A percentile compares a stretch with the other conserved stretches of the same genome.
Evolutionary conservation across 2,888 invertebrate genomes (phyloP).

Genomic region (Nomada goodeniana): DNA sequence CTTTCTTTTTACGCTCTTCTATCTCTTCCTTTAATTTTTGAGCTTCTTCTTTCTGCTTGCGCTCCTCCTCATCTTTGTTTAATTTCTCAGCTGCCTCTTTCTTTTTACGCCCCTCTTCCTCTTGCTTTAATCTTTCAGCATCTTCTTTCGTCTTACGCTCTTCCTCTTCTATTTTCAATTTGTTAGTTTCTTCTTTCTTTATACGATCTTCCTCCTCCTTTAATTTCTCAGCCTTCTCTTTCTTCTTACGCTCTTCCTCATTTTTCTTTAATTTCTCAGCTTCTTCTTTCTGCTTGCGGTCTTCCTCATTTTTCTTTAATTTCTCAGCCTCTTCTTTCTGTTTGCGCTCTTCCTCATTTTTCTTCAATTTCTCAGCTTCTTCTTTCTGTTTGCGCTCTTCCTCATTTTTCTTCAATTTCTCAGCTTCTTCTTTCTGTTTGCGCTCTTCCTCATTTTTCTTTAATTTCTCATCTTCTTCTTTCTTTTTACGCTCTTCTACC

Average conservation of each 20-base stretch:
- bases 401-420: slow-evolving; percentile 44
- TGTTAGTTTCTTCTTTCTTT: slow-evolving; percentile 58
- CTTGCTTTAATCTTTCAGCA: slow-evolving; percentile 17
- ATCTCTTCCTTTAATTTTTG: slow-evolving; percentile 55
- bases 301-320: slow-evolving; percentile 54
- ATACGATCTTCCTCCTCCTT: slow-evolving; percentile 57
- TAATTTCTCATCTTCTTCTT: slow-evolving; percentile 52
- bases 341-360: slow-evolving; percentile 67
- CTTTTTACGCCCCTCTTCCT: slow-evolving; percentile 34
- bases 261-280: slow-evolving; percentile 61
- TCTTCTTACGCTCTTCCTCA: slow-evolving; percentile 63
- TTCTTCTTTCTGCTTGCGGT: slow-evolving; percentile 57
- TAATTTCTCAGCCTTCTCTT: slow-evolving; percentile 62
- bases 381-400: slow-evolving; percentile 55
- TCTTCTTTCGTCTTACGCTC: slow-evolving; percentile 58
- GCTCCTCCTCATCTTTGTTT: slow-evolving; percentile 49
- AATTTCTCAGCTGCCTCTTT: slow-evolving; percentile 55
- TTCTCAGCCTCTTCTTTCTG: slow-evolving; percentile 62
- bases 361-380: slow-evolving; percentile 62
- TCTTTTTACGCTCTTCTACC: slow-evolving; percentile 40
- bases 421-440: slow-evolving; percentile 50
- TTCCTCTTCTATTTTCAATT: slow-evolving; percentile 57
- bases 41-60: slow-evolving; percentile 77
- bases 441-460: slow-evolving; percentile 54
- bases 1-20: slow-evolving; percentile 57